Conservation (phyloP, 2,113 vertebrate genomes). For the Pavo muticus region DNA sequence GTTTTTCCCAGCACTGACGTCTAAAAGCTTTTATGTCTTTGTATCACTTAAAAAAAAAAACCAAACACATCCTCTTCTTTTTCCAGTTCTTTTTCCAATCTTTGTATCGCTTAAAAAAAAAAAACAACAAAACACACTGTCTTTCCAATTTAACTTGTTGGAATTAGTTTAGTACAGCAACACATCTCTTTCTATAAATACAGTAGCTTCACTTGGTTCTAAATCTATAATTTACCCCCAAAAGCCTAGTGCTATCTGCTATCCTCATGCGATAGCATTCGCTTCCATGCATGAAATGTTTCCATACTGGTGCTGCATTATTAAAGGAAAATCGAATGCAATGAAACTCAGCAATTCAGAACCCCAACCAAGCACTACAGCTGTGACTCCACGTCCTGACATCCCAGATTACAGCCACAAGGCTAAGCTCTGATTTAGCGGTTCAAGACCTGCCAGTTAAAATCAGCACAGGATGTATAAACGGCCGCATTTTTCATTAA, state of each 20-base stretch:
- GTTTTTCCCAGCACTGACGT: neutral
- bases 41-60: neutral
- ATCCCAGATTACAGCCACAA: neutral
- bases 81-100: neutral
- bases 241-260: neutral
- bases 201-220: neutral
- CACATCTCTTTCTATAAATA: neutral
- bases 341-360: conserved; percentile 1
- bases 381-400: conserved; percentile 6
- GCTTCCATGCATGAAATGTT: neutral
- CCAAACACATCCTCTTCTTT: neutral
- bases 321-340: conserved; percentile 4
- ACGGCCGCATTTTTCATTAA: neutral
- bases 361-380: neutral
- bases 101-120: neutral
- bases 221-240: neutral
- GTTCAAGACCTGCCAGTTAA: conserved; percentile 41
- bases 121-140: neutral
- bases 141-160: neutral
- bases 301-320: neutral
- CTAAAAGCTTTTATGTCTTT: neutral
- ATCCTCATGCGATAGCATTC: neutral
- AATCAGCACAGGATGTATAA: conserved; percentile 31
- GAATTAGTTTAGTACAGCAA: neutral
- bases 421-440: conserved; percentile 18